Conservation (phyloP, 2,888 invertebrate genomes). For the Platycnemis pennipes region DNA sequence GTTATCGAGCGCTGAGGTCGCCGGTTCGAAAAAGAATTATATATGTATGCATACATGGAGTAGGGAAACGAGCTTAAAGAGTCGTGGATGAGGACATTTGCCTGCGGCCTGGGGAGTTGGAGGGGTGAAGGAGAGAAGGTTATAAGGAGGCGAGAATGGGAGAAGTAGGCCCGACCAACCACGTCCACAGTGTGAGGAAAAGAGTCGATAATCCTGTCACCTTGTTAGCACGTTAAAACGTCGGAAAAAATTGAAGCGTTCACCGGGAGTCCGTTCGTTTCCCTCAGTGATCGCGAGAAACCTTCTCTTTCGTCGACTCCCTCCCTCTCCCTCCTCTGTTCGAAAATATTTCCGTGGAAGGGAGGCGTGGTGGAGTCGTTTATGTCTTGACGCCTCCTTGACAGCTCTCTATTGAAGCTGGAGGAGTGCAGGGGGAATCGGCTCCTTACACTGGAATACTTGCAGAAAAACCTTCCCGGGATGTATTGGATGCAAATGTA, state of each 20-base stretch:
- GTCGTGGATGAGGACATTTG: neutral
- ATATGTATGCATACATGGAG: neutral
- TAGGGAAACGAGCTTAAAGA: neutral
- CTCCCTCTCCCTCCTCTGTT: neutral
- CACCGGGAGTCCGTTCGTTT: neutral
- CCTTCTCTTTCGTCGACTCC: neutral
- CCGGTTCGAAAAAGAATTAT: neutral
- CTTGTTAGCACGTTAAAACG: slow-evolving; percentile 43
- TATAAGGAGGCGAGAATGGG: neutral
- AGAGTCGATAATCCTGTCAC: slow-evolving; percentile 59
- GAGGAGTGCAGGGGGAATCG: neutral
- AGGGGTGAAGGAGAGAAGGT: neutral
- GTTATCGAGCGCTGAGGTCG: neutral
- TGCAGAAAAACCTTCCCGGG: too few relatives aligned
- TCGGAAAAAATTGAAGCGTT: neutral
- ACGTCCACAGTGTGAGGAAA: neutral
- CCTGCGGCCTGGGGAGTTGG: neutral
- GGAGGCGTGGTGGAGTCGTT: neutral
- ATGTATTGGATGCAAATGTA: too few relatives aligned
- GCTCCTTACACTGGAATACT: too few relatives aligned
- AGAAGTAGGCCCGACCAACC: neutral
- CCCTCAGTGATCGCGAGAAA: neutral
- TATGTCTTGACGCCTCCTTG: neutral
- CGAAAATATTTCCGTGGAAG: neutral
- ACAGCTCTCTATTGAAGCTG: neutral